Evolutionary conservation across 1,140 invertebrate species (phyloP), one percentile per base, ranked within the genome.

Genomic region (Apis cerana): DNA sequence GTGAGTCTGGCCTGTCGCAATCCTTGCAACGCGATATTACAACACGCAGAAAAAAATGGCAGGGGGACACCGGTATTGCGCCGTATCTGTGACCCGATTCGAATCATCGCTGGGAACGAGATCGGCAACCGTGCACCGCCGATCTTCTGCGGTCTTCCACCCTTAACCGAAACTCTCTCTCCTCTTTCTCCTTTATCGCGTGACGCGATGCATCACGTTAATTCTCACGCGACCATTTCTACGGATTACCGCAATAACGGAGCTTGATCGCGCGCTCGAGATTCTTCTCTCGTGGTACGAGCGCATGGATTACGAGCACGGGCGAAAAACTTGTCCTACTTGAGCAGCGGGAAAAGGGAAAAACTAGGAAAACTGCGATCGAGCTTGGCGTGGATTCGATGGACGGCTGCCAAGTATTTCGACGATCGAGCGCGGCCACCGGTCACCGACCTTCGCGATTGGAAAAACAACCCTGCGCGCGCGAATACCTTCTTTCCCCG

Each of bases 1-100:
- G 91, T 91, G 89, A 88, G 89, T 85, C 83, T 91, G 85, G 81
- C 85, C 87, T 91, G 85, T 92, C 89, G 88, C 86, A 91, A 92
- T 92, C 84, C 90, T 92, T 85, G 88, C 87, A 91, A 91, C 85
- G 86, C 84, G 86, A 92, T 90, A 91, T 88, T 88, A 84, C 72
- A 82, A 61, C 82, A 81, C 75, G 87, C 79, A 85, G 65, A 43
- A 43, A 43, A 88, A 89, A 86, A 82, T 74, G 27, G 68, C 65
- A 56, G 59, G 54, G 33, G 27, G 75, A 68, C 65, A 76, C 72
- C 43, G 62, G 65, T 88, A 87, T 85, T 85, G 79, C 78, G 61
- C 79, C 52, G 64, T 85, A 80, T 86, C 75, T 64, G 68, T 87
- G 87, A 77, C 78, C 83, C 50, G 75, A 82, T 75, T 62, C 64